Base-by-base conservation (phyloP, 1,140 invertebrate genomes). In the Rhizoglyphus robini region DNA sequence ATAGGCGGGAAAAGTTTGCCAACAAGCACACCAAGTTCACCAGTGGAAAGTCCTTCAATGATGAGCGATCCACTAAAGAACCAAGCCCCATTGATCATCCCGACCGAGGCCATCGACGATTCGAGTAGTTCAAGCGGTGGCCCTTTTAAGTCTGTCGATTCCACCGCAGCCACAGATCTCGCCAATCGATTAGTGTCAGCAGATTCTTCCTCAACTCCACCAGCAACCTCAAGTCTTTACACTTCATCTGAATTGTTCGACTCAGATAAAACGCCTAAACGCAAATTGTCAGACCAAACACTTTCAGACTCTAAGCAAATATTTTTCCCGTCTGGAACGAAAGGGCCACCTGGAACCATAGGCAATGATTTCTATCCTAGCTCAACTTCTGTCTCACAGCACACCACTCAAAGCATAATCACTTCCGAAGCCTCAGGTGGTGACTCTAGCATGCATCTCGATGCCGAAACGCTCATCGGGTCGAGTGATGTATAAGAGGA, bases 61-160 rank as follows among this genome's bases (percentile, higher is more conserved):
- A 25, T 67, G 0, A 25, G 29, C 1, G 66, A 67, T 57, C 30
- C 38, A 18, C 31, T 59, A 15, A 62, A 58, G 41, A 57, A 59
- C 23, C 36, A 51, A 18, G 61, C 66, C 4, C 61, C 54, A 25
- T 23, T 66, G 29, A 66, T 67, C 34, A 61, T 61, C 23, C 66
- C 66, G 2, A 67, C 62, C 5, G 66, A 67, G 48, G 27, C 62
- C 8, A 59, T 67, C 29, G 61, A 64, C 4, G 66, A 67, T 18
- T n/a, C n/a, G 4, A 18, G 36, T 41, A 8, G 8, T 41, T 8
- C 36, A 41, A 41, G 18, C 8, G 18, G 18, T 41, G 36, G 18
- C 18, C 18, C 36, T 8, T 41, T 41, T 29, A 38, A 57, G 49
- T 51, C 18, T 54, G 59, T 25, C 5, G 20, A 34, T 18, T 29